These are phyloP conservation scores for Etheostoma cragini DNA, from an alignment of 2,113 vertebrate species.

Conservation along the genomic window DNA sequence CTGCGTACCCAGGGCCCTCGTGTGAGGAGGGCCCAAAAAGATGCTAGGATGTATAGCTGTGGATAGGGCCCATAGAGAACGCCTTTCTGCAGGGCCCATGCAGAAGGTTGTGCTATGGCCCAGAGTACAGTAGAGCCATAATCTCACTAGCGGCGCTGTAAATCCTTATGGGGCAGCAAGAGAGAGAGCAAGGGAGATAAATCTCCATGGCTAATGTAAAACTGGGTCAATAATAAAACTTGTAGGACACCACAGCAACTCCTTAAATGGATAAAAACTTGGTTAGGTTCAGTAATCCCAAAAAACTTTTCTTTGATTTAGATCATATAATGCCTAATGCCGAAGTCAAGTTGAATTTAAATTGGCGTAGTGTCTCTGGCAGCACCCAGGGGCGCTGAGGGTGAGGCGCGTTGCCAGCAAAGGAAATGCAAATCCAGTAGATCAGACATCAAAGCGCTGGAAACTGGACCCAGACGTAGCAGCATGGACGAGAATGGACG, in stretches of 20 bases:
- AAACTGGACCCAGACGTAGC: slow-evolving; percentile 45
- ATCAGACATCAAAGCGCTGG: slow-evolving; percentile 74
- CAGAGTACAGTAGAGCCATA: not conserved
- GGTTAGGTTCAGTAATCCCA: slow-evolving; percentile 1
- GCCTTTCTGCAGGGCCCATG: no score
- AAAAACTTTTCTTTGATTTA: slow-evolving; percentile 29
- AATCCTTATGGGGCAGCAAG: not conserved
- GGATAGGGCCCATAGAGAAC: no score
- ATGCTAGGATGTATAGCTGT: no score
- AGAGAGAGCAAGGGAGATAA: not conserved
- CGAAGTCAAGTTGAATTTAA: slow-evolving; percentile 47
- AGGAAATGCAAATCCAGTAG: slow-evolving; percentile 57
- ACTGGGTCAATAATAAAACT: slow-evolving; percentile 13
- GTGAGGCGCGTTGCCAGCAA: slow-evolving; percentile 58
- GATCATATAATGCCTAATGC: slow-evolving; percentile 29
- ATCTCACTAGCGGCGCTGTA: not conserved
- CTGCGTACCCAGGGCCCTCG: no score
- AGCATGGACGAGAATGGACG: slow-evolving; percentile 11
- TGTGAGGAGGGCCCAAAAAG: no score
- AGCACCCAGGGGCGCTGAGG: slow-evolving; percentile 44
- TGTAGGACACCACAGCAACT: not conserved
- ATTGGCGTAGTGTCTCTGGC: slow-evolving; percentile 44
- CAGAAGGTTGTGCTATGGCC: no score
- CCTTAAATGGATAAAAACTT: not conserved
- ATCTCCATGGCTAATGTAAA: not conserved